Evolutionary conservation across 2,797 vertebrate species (phyloP), one percentile per base, ranked within the genome.

Genomic region (Masticophis lateralis): DNA sequence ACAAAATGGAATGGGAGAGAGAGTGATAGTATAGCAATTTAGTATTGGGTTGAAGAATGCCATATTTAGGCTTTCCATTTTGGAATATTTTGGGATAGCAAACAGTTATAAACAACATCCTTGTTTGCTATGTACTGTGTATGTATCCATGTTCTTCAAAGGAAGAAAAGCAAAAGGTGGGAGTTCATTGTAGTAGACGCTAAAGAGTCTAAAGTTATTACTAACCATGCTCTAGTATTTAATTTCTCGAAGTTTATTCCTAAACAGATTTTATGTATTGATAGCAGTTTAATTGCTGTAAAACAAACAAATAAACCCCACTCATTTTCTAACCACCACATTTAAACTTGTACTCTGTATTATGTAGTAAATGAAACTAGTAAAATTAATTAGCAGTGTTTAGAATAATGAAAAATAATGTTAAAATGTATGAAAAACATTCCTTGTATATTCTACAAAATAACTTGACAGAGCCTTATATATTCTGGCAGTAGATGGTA

Each of bases 21-120:
- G 94, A 94, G 10, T 92, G 91, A 60, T 95, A 91, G 89, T 90
- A 79, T 56, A 56, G 92, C 87, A 93, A 60, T 90, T 94, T 89
- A 91, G 92, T 92, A 22, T 94, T 93, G 93, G 79, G 63, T 43
- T 96, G 59, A 86, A 90, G 11, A 18, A 0, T 92, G 94, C 95
- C 92, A 93, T 69, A 11, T 37, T 56, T 91, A 94, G 90, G 93
- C 88, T 91, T 94, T 94, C 94, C 74, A 95, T 94, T 96, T 94
- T 95, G 95, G 87, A 96, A 95, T 94, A 93, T 97, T 90, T 61
- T 94, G 53, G 94, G 89, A 92, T 93, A 93, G 90, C 94, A 96
- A 96, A 95, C 61, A 91, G 11, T 83, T 83, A 47, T 47, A 47
- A 83, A 47, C 37, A 12, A 83, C 37, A 22, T 25, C 10, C 37